Base-by-base conservation (phyloP, 2,888 invertebrate species). In the Odontomyia ornata region DNA sequence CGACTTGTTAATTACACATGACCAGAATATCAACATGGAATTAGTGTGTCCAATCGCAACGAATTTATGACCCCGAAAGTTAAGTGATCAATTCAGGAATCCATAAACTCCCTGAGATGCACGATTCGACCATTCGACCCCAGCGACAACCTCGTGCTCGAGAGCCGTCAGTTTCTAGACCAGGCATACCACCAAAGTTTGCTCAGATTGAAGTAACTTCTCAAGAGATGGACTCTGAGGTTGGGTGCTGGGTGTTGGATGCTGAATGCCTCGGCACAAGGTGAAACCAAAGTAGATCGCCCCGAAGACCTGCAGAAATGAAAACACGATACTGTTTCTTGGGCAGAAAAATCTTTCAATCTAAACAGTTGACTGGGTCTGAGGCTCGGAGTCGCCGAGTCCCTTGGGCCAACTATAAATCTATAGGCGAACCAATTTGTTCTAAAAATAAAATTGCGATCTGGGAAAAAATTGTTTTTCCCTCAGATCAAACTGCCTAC, bases 351-450 rank as follows among this genome's bases (percentile, higher is more conserved):
- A 56, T 73, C 78, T 67, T 67, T 64, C 76, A 52, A 57, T 78
- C 73, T 64, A 73, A 36, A 9, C 36, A 36, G 36, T 36, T 73
- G 72, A 76, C 73, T 76, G 67, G 57, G 76, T 76, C 65, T 56
- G 76, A 76, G 76, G 65, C 76, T 52, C 52, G 13, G 60, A 60
- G 4, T 15, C 23, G 21, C 21, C 43, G 72, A 67, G 73, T 76
- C 76, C 78, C 78, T 78, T 73, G 76, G 76, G 78, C 76, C 78
- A 76, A 76, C 78, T 76, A 78, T 78, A 78, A 78, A 78, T 78
- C 76, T 76, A 78, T 76, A 76, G 76, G 64, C 73, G 73, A 76
- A 78, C 78, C 78, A 78, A 78, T 78, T 78, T 78, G 75, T 76
- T 76, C 78, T 78, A 78, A 78, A 78, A 78, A 78, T 78, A 78